A percentile compares a stretch with the other conserved stretches of the same genome.
Conservation (phyloP, 1,140 invertebrate species). For the Drosophila arizonae region DNA sequence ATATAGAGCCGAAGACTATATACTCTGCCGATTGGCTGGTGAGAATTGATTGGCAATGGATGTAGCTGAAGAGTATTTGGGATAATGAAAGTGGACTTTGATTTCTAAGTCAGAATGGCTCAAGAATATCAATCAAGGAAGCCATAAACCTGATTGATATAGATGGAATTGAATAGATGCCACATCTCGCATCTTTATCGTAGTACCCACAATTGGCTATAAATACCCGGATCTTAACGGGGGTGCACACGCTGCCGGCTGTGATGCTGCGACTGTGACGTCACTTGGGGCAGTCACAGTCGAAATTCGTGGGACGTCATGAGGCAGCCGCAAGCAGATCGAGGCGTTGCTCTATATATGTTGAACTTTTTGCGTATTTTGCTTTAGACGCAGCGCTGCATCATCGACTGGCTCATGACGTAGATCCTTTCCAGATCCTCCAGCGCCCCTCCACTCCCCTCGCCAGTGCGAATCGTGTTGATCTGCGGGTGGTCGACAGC, state of each 20-base stretch:
- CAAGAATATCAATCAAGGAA: too few species aligned
- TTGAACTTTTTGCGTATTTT: conserved; percentile 24
- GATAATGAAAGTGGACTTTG: too few species aligned
- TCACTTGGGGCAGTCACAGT: conserved; percentile 43
- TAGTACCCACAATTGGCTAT: too few species aligned
- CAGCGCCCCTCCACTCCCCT: background rate
- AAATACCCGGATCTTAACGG: background rate
- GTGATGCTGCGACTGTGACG: conserved; percentile 37
- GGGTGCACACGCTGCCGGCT: conserved; percentile 45
- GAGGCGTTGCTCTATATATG: conserved; percentile 21
- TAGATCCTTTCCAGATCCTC: conserved; percentile 35
- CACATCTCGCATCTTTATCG: too few species aligned
- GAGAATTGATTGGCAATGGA: background rate
- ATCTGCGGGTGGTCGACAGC: conserved; percentile 56
- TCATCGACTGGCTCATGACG: conserved; percentile 39
- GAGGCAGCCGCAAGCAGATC: background rate
- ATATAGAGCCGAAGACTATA: background rate
- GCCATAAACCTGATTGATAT: too few species aligned
- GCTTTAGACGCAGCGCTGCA: conserved; percentile 15
- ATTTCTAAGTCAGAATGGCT: too few species aligned
- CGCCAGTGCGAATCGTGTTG: background rate
- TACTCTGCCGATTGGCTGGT: background rate
- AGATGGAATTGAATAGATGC: too few species aligned
- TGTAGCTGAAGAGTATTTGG: too few species aligned
- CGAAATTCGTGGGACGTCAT: conserved; percentile 59